Base-by-base conservation (phyloP, 2,113 vertebrate species). In the Chaetura pelagica region DNA sequence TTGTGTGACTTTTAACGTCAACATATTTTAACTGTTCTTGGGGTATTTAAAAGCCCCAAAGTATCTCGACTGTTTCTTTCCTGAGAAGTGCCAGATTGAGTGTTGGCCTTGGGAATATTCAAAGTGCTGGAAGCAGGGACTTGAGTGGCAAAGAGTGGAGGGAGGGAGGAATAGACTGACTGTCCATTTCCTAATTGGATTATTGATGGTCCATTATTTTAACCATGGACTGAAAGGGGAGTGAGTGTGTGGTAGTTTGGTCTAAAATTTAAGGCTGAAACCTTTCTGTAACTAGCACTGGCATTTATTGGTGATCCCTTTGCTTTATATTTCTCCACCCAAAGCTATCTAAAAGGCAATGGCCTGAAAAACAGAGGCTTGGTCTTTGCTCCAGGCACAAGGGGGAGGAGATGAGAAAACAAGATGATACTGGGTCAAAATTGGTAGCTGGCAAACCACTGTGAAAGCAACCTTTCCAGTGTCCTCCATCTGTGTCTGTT, bases 391-490 rank as follows among this genome's bases (percentile, higher is more conserved):
- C 38, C 18, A 86, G 94, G 63, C 55, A 82, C 32, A 90, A 84
- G 94, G 73, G 26, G 22, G 55, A 89, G 73, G 35, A 84, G 40
- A 80, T 44, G 24, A 66, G 19, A 30, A 84, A 91, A 93, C n/a
- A 92, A 73, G 87, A 85, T 87, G 87, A 93, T 87, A 81, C 44
- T 83, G 78, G 67, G 80, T 97, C 85, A 88, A 94, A 95, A 71
- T 4, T 92, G 87, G 78, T 84, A 96, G 57, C 82, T 84, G 77
- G 34, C 46, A 95, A 96, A 86, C 64, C 27, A 54, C 73, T 84
- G 67, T 84, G 30, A 10, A 84, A 93, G 64, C 95, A 68, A 95
- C 71, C 38, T 92, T 76, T 96, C 38, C 64, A 9, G 1, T 84
- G 69, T 58, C 54, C 80, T 88, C 32, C 34, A 68, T 84, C 46